Base-by-base conservation (phyloP, 1,140 invertebrate species). In the Platyura marginata region DNA sequence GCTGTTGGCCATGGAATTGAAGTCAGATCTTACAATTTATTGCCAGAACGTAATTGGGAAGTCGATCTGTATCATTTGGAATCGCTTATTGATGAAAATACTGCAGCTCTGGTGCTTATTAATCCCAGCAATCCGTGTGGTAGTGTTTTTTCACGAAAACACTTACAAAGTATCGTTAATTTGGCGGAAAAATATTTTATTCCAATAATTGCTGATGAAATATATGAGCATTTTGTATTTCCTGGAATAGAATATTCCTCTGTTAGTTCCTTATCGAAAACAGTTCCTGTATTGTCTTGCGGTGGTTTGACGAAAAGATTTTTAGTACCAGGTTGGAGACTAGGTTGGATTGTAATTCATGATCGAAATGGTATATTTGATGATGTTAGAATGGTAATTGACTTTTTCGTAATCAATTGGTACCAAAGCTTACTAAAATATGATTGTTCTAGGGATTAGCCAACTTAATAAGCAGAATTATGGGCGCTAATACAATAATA, bases 111-210 rank as follows among this genome's bases (percentile, higher is more conserved):
- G 48, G 65, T 97, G 37, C 68, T 96, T 36, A 95, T 91, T 59
- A 96, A 94, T 66, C 93, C 92, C 2, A 93, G 88, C 21, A 97
- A 97, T 65, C 93, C 93, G 0, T 96, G 92, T 61, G 92, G 92
- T 4, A 90, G 88, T 2, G 89, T 93, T 3, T 96, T 81, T 55
- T 70, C 65, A 38, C 70, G 72, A 42, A 55, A 77, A 45, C 91
- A 96, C 62, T 68, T 95, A 23, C 57, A 66, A 49, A 75, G 79
- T 43, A 79, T 97, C 48, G 60, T 96, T 25, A 67, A 76, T 34
- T 56, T 92, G 40, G 87, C 88, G 2, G 69, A 74, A 21, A 70
- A 71, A 54, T 70, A 91, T 64, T 75, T 70, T 55, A 58, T 95
- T n/a, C 88, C 90, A 2, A 81, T 97, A 47, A 93, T 97, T 53